Percentiles rank a stretch among this genome's conserved stretches.
Evolutionary conservation across 2,113 vertebrate genomes (phyloP).

Genomic region (Microcebus tavaratra): DNA sequence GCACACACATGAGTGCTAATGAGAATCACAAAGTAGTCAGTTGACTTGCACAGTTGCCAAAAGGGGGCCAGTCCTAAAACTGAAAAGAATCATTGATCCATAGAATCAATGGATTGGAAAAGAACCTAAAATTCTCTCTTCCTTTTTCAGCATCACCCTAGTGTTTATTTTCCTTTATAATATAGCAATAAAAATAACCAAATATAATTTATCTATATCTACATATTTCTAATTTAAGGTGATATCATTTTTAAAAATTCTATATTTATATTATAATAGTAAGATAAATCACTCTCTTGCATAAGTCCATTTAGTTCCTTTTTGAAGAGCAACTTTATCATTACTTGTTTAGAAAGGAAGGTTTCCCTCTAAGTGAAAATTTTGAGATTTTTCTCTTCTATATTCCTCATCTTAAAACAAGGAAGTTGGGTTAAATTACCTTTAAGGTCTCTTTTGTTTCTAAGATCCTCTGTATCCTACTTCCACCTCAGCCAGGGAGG

Average conservation of each 20-base stretch:
- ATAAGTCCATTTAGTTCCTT: not conserved
- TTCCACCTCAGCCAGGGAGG: not conserved
- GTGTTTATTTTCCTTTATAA: not conserved
- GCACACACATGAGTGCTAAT: too few species aligned
- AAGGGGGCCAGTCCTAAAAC: not conserved
- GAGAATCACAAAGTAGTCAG: not conserved
- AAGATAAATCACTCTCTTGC: not conserved
- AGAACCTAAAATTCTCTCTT: not conserved
- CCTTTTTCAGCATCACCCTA: not conserved
- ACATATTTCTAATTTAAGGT: not conserved
- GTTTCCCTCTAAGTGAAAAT: not conserved
- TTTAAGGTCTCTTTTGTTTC: not conserved
- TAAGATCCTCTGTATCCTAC: not conserved
- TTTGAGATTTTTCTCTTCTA: not conserved
- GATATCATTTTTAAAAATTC: not conserved
- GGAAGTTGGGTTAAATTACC: not conserved
- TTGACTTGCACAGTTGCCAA: not conserved
- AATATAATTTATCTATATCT: not conserved
- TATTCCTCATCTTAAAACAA: not conserved
- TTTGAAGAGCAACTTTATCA: not conserved
- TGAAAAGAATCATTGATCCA: not conserved
- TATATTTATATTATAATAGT: not conserved
- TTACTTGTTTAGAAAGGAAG: not conserved
- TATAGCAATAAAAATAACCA: not conserved
- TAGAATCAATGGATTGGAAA: not conserved